Percentiles rank a stretch among this genome's conserved stretches.
Conservation (phyloP, 2,797 vertebrate species). For the Vespertilio murinus region DNA sequence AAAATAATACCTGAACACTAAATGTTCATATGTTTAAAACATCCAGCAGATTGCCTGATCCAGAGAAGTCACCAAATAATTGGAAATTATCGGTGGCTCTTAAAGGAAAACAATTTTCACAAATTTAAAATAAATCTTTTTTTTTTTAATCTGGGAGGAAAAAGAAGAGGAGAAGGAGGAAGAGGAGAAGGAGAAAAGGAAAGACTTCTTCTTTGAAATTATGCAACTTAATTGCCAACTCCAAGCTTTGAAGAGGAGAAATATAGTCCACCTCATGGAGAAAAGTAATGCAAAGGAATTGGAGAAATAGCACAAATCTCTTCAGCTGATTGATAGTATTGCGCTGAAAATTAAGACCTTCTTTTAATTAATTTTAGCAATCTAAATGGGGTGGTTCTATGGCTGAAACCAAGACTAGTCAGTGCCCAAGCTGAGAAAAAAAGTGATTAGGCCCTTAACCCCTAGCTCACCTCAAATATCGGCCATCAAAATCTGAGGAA, state of each 20-base stretch:
- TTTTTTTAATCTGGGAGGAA: neutral
- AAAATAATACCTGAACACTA: neutral
- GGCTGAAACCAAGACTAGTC: neutral
- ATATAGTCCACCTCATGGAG: neutral
- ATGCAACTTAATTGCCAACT: neutral
- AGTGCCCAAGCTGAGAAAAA: neutral
- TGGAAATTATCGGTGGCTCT: neutral
- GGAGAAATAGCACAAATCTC: neutral
- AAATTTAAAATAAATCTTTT: neutral
- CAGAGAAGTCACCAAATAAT: conserved; percentile 19
- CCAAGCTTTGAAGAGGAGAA: neutral
- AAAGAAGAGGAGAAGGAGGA: neutral
- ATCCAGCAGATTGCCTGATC: neutral
- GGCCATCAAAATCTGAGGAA: neutral
- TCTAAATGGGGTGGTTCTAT: neutral
- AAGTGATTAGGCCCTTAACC: neutral
- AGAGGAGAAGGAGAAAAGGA: neutral
- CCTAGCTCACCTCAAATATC: neutral
- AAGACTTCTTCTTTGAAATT: neutral
- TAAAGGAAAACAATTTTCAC: conserved; percentile 1
- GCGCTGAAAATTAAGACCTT: conserved; percentile 39
- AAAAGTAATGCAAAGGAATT: neutral
- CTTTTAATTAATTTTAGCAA: conserved; percentile 14
- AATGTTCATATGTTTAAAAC: neutral
- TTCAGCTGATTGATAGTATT: neutral